These are phyloP conservation scores for Montifringilla adamsi DNA, from an alignment of 2,113 vertebrate species.

Conservation along the genomic window DNA sequence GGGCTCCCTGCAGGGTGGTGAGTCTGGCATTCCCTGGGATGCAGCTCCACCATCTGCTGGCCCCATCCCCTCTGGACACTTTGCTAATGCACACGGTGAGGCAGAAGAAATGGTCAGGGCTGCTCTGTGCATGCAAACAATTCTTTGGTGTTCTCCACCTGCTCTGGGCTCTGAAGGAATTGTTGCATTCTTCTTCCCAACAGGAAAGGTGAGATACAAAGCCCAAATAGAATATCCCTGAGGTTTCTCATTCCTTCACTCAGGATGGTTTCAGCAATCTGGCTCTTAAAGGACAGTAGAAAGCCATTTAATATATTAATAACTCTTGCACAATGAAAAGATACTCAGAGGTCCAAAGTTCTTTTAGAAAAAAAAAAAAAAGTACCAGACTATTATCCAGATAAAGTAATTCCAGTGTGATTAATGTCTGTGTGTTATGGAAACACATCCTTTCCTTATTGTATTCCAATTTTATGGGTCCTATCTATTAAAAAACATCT, in stretches of 20 bases:
- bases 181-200: not conserved
- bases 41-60: not conserved
- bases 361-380: not conserved
- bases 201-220: not conserved
- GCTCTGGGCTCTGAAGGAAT: not conserved
- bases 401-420: not conserved
- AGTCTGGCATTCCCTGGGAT: not conserved
- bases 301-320: not conserved
- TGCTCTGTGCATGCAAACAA: not conserved
- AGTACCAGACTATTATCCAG: not conserved
- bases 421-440: not conserved
- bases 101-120: not conserved
- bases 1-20: not conserved
- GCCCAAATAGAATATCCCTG: not conserved
- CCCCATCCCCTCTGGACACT: not conserved
- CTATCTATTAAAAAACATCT: not conserved
- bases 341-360: not conserved
- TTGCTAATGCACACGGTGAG: not conserved
- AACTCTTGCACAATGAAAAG: not conserved
- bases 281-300: not conserved
- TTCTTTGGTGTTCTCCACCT: not conserved
- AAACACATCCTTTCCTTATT: not conserved
- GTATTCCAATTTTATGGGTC: not conserved
- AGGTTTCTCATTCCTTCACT: not conserved
- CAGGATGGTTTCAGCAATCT: not conserved